Percentiles rank a stretch among this genome's conserved stretches.
These are phyloP conservation scores for Tachina lurida DNA, from an alignment of 2,888 invertebrate species.

Conservation along the genomic window DNA sequence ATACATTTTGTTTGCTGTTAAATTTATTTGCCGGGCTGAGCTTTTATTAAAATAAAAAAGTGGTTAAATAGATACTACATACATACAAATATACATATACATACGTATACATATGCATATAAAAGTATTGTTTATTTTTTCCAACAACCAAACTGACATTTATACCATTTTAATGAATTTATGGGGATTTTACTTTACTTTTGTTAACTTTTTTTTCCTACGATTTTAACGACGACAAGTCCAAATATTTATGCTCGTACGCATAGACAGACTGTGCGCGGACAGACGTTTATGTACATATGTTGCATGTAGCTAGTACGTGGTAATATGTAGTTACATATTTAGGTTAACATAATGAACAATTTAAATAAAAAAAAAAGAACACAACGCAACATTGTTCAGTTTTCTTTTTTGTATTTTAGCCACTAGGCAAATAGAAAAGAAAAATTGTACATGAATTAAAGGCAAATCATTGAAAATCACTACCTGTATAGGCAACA, in stretches of 20 bases:
- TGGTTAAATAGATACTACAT: neutral
- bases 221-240: constrained; percentile 53
- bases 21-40: constrained; percentile 26
- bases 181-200: constrained; percentile 40
- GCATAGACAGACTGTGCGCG: constrained; percentile 1
- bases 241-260: constrained; percentile 19
- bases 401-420: constrained; percentile 20
- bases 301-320: constrained; percentile 44
- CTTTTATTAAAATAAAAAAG: constrained; percentile 18
- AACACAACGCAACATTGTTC: constrained; percentile 40
- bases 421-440: constrained; percentile 65
- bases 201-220: neutral
- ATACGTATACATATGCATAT: too few species aligned
- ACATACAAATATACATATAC: too few species aligned
- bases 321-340: constrained; percentile 49
- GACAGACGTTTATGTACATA: neutral
- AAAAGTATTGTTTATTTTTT: neutral
- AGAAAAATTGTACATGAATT: constrained; percentile 55
- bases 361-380: constrained; percentile 61
- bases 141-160: constrained; percentile 53
- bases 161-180: constrained; percentile 65
- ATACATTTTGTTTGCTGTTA: constrained; percentile 14
- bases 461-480: constrained; percentile 69
- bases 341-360: constrained; percentile 71
- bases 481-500: constrained; percentile 66